Evolutionary conservation across 2,797 vertebrate genomes (phyloP), one percentile per base, ranked within the genome.

Genomic region (Peromyscus aztecus): DNA sequence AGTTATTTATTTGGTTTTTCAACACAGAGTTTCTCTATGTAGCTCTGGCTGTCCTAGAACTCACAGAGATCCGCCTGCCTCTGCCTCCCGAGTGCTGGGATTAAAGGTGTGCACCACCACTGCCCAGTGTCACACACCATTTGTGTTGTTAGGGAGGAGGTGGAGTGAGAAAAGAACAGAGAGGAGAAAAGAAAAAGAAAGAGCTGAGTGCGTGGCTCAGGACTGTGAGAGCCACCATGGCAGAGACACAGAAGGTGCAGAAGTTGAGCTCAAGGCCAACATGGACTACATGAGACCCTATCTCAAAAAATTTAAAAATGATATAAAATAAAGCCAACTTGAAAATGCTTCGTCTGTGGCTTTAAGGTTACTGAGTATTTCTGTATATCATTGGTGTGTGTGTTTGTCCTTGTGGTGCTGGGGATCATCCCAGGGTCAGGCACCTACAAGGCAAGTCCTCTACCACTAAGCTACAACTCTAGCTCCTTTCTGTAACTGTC

Each of bases 281-380:
- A 52, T 71, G 14, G 24, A 2, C 85, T 87, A 57, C 34, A 37
- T 12, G 16, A 87, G 24, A 55, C n/a, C 4, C 85, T 57, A 57
- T 29, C 49, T 75, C 67, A 71, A 37, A 46, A 46, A 77, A 17
- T 16, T 75, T 0, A 24, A 75, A 46, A 76, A 29, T 49, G 31
- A 57, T 40, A 27, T 14, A 69, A 67, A 37, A 61, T 29, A 17
- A 23, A 57, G 27, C n/a, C 86, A 86, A 71, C n/a, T 37, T 71
- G 46, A 52, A 86, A 86, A 67, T 49, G 29, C 29, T 27, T 10
- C 23, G 65, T 29, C 34, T 86, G 46, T 69, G 34, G 34, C 63
- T 67, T 85, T 69, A 71, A 55, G 23, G 23, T n/a, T 23, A 27
- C 37, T 69, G 90, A 91, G 23, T 90, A 80, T 77, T 94, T 94